These are phyloP conservation scores for Lochmaea capreae DNA, from an alignment of 2,888 invertebrate genomes.

Conservation along the genomic window DNA sequence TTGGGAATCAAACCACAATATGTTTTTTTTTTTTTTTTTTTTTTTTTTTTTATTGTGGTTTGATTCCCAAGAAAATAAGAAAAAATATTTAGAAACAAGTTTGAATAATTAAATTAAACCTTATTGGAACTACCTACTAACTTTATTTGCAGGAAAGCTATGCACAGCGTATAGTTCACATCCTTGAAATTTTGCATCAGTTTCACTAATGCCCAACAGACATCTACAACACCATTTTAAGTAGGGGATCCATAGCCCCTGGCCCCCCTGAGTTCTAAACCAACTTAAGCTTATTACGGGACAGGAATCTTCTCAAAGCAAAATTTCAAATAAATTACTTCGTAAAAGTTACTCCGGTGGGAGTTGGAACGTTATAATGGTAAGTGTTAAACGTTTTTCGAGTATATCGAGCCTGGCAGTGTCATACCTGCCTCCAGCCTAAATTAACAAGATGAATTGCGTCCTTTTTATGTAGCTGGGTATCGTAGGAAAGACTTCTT, in stretches of 20 bases:
- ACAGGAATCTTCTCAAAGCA: slow-evolving; percentile 45
- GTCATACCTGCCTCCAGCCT: slow-evolving; percentile 36
- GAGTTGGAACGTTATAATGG: slow-evolving; percentile 39
- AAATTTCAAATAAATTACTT: slow-evolving; percentile 46
- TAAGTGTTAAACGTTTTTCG: slow-evolving; percentile 43
- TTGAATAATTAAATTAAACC: too few relatives aligned
- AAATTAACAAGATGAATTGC: slow-evolving; percentile 40
- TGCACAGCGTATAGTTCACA: slow-evolving; percentile 12
- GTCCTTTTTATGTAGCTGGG: slow-evolving; percentile 22
- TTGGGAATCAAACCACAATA: too few relatives aligned
- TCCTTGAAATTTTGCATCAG: slow-evolving; percentile 16
- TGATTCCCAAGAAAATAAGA: too few relatives aligned
- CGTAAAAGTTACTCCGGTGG: slow-evolving; percentile 41
- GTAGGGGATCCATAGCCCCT: slow-evolving; percentile 49
- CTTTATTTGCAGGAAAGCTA: too few relatives aligned
- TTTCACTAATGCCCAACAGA: slow-evolving; percentile 25
- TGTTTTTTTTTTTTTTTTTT: too few relatives aligned
- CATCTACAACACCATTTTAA: slow-evolving; percentile 54
- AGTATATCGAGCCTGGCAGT: slow-evolving; percentile 39
- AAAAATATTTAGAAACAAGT: too few relatives aligned
- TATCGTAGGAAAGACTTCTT: slow-evolving; percentile 14
- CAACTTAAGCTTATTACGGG: slow-evolving; percentile 51
- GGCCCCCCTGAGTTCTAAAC: slow-evolving; percentile 41
- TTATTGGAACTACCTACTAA: too few relatives aligned
- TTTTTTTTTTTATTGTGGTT: too few relatives aligned